These are phyloP conservation scores for Rhabdomys dilectus DNA, from an alignment of 2,113 vertebrate species.

Conservation along the genomic window DNA sequence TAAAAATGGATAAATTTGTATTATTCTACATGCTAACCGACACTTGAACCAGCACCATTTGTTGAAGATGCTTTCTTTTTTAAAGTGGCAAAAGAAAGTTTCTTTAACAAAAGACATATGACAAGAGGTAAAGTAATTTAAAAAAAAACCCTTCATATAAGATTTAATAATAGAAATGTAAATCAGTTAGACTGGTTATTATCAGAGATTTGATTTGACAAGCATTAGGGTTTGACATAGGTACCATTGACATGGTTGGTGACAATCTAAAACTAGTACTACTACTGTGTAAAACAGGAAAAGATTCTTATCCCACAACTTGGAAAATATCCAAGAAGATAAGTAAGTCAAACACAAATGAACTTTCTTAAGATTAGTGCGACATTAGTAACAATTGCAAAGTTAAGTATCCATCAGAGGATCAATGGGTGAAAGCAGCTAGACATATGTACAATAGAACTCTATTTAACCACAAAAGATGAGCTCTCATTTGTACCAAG, in stretches of 20 bases:
- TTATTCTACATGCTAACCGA: too few species aligned
- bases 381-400: not conserved
- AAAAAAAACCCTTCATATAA: not conserved
- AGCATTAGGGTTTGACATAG: not conserved
- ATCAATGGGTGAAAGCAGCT: not conserved
- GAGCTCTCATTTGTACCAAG: not conserved
- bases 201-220: not conserved
- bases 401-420: not conserved
- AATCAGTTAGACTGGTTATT: not conserved
- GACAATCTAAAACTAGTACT: not conserved
- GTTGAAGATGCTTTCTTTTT: too few species aligned
- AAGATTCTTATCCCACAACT: not conserved
- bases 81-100: not conserved
- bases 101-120: not conserved
- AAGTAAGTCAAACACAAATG: not conserved
- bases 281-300: too few species aligned
- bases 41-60: too few species aligned
- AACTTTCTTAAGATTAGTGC: rapidly evolving
- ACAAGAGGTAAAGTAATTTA: not conserved
- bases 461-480: not conserved
- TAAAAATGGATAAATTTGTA: too few species aligned
- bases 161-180: not conserved
- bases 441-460: not conserved
- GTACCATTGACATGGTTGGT: not conserved
- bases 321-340: not conserved